phyloP scores from a whole-genome alignment of 2,888 invertebrate species.

The Ceramica pisi region DNA sequence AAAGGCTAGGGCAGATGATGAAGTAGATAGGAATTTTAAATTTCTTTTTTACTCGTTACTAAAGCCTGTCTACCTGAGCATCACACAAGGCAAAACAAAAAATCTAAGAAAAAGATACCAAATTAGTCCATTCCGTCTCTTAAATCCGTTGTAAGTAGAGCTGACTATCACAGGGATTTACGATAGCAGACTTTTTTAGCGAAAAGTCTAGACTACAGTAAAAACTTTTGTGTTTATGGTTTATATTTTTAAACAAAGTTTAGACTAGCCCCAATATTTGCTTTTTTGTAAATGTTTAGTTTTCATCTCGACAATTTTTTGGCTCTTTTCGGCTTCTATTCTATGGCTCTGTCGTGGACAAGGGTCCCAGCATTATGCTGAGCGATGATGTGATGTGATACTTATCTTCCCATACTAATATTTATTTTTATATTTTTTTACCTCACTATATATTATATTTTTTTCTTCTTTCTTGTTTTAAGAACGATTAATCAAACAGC shows the following conservation, averaged over 20 bases:
- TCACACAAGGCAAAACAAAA: not conserved
- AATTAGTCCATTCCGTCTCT: not conserved
- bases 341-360: no score
- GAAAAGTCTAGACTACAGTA: conserved; percentile 9
- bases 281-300: conserved; percentile 6
- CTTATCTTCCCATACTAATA: no score
- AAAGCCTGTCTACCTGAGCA: not conserved
- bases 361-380: no score
- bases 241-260: conserved; percentile 1
- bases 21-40: not conserved
- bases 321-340: no score
- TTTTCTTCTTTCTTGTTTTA: no score
- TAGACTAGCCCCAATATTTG: not conserved
- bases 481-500: not conserved
- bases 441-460: no score
- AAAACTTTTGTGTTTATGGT: conserved; percentile 6
- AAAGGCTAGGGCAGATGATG: no score
- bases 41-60: not conserved
- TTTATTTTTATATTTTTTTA: no score
- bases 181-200: conserved; percentile 12
- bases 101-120: not conserved
- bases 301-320: not conserved
- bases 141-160: conserved; percentile 21
- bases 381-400: no score
- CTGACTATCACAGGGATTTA: conserved; percentile 32